phyloP scores from a whole-genome alignment of 2,113 vertebrate genomes.

The Sebastes fasciatus region DNA sequence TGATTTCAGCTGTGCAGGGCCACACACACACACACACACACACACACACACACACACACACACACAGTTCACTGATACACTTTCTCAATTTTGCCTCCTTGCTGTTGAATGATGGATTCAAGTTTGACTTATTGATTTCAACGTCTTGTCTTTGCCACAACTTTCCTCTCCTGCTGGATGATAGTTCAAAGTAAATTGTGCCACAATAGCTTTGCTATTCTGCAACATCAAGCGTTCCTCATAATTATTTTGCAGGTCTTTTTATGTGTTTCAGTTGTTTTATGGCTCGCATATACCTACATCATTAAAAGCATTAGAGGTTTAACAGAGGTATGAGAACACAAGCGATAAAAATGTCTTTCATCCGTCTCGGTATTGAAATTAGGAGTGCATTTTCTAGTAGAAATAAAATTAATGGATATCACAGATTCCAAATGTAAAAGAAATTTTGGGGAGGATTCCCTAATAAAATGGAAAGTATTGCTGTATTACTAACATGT shows the following conservation, averaged over 20 bases:
- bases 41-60: no score
- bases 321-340: constrained; percentile 31
- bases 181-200: neutral
- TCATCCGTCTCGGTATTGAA: neutral
- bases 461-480: neutral
- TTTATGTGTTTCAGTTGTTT: constrained; percentile 58
- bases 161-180: neutral
- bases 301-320: constrained; percentile 29
- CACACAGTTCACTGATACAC: neutral
- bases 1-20: constrained; percentile 24
- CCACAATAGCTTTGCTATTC: neutral
- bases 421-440: neutral
- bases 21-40: constrained; percentile 22
- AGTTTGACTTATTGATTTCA: neutral
- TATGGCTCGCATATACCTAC: constrained; percentile 41
- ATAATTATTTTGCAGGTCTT: constrained; percentile 17
- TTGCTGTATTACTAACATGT: constrained; percentile 26
- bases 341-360: constrained; percentile 33
- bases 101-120: neutral
- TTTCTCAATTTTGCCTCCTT: constrained; percentile 8
- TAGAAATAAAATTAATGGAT: neutral
- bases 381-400: constrained; percentile 2
- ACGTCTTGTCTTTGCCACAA: neutral
- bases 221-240: constrained; percentile 39
- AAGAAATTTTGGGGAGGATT: neutral